Base-by-base conservation (phyloP, 1,140 invertebrate genomes). In the Hydropsyche tenuis region DNA sequence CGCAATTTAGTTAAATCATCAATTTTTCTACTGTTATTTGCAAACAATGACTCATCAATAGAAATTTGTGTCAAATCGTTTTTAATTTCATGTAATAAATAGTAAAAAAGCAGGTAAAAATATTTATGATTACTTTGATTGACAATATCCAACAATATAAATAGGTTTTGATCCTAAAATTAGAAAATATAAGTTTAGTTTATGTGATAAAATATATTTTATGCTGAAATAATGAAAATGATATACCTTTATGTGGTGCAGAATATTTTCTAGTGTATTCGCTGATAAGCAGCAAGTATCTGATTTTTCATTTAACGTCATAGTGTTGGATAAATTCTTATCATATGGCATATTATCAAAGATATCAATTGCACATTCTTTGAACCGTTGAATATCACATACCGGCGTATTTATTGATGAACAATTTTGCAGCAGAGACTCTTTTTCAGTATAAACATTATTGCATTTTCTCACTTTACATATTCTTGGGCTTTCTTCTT, bases 381-480 rank as follows among this genome's bases (percentile, higher is more conserved):
- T 65, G 12, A 43, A 43, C 18, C 9, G 16, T 4, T 43, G 27
- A 43, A 43, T 43, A 20, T 65, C 18, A 16, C n/a, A 7, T 4
- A 22, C 30, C 11, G 20, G 11, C 5, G 60, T 1, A 63, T n/a
- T 27, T 37, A 37, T 37, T 9, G 30, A 37, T 6, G 30, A 25
- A 27, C 23, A 63, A 63, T 25, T 63, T 63, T 63, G 37, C 4
- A n/a, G 22, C 45, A 18, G 1, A 22, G 0, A 27, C 23, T 63
- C 23, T 63, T 27, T 16, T 23, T 42, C 63, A n/a, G 27, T 20
- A 66, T 27, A 22, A 20, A 11, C 18, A 64, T 82, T 80, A 79
- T 75, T 81, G 81, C 82, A 88, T 83, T 81, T 86, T 76, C 86
- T 81, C 45, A 88, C 80, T 80, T 89, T 89, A 6, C 87, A 86